Percentiles rank a stretch among this genome's conserved stretches.
Evolutionary conservation across 2,113 vertebrate genomes (phyloP).

Genomic region (Tauraco erythrolophus): DNA sequence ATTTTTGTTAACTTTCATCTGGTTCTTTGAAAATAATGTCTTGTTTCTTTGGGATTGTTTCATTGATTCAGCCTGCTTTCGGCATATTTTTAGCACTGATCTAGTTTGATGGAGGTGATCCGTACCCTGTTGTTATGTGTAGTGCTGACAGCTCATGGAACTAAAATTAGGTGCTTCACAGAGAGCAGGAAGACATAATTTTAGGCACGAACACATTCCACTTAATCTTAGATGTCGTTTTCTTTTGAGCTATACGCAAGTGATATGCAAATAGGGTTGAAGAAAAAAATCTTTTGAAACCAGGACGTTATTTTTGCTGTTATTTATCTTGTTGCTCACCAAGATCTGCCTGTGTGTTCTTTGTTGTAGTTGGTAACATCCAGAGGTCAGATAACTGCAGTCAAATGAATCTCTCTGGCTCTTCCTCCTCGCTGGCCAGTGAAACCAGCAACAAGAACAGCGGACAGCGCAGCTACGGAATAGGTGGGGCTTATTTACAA

Average conservation of each 20-base stretch:
- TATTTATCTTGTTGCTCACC: background rate
- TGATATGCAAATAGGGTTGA: background rate
- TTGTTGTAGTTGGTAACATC: constrained; percentile 78
- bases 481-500: constrained; percentile 94
- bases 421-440: constrained; percentile 87
- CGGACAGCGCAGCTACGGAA: constrained; percentile 88
- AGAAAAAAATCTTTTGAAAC: background rate
- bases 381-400: constrained; percentile 83
- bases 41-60: constrained; percentile 44
- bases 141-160: constrained; percentile 32
- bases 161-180: constrained; percentile 52
- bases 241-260: background rate
- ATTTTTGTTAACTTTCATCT: constrained; percentile 28
- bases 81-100: constrained; percentile 19
- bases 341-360: constrained; percentile 63
- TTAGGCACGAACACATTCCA: constrained; percentile 26
- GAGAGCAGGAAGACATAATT: background rate
- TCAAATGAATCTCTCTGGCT: constrained; percentile 87
- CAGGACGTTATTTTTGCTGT: background rate
- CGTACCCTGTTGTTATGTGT: background rate
- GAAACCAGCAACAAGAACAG: constrained; percentile 86
- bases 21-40: background rate
- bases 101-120: constrained; percentile 27
- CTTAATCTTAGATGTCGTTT: background rate
- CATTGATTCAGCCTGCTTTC: constrained; percentile 24